Evolutionary conservation across 2,113 vertebrate species (phyloP).

Genomic region (Corythornis cristatus): DNA sequence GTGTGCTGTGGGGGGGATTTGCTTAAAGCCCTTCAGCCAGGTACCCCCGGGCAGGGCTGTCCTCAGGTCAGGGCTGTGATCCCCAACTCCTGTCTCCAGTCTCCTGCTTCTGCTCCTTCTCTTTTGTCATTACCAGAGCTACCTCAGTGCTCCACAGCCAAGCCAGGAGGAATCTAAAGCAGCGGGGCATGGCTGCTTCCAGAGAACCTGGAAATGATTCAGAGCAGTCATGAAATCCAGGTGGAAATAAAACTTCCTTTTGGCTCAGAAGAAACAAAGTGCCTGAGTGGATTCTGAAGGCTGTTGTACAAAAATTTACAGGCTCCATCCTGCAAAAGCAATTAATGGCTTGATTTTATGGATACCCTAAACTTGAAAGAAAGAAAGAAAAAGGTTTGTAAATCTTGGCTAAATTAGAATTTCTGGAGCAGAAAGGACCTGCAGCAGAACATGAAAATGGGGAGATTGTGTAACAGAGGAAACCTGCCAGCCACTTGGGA

Average conservation of each 20-base stretch:
- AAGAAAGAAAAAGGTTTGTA: not conserved
- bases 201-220: not conserved
- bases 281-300: not conserved
- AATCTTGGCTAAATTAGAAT: not conserved
- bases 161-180: not conserved
- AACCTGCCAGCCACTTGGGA: not conserved
- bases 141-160: not conserved
- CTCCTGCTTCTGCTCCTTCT: too few species aligned
- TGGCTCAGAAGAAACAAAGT: not conserved
- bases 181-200: not conserved
- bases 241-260: conserved; percentile 10
- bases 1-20: not conserved
- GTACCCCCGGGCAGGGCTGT: rapidly evolving
- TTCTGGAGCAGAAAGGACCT: not conserved
- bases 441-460: not conserved
- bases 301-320: not conserved
- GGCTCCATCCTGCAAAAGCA: not conserved
- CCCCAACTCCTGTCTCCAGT: too few species aligned
- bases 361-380: not conserved
- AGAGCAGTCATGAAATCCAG: not conserved
- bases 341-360: not conserved
- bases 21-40: not conserved
- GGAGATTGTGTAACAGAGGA: not conserved
- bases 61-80: not conserved
- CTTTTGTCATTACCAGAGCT: not conserved